Evolutionary conservation across 1,140 invertebrate species (phyloP).

Genomic region (Spodoptera frugiperda): DNA sequence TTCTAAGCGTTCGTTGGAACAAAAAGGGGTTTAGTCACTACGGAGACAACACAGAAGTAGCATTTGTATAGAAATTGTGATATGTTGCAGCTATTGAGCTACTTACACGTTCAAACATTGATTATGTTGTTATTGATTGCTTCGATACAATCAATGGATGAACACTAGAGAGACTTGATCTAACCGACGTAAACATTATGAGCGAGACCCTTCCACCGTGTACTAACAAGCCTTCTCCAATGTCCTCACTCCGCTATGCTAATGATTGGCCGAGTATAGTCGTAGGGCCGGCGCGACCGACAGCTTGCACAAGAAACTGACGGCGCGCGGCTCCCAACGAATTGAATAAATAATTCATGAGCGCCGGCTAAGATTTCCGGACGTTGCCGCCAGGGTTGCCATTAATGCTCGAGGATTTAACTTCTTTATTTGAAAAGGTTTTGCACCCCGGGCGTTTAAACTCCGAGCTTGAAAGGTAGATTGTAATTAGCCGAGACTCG

Average conservation of each 20-base stretch:
- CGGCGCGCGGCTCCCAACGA: conserved; percentile 7
- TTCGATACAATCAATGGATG: no score
- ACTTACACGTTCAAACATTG: no score
- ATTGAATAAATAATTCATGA: conserved; percentile 40
- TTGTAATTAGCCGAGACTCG: conserved; percentile 2
- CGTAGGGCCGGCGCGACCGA: background rate
- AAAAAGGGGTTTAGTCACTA: background rate
- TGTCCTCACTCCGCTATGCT: background rate
- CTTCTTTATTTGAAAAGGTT: conserved; percentile 30
- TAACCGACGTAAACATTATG: background rate
- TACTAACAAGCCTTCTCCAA: background rate
- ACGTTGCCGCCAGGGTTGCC: conserved; percentile 6
- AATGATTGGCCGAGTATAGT: conserved; percentile 17
- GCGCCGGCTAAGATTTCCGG: conserved; percentile 14
- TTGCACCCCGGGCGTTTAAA: conserved; percentile 23
- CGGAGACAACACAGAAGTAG: background rate
- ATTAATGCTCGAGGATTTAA: conserved; percentile 11
- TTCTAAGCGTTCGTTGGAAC: conserved; percentile 7
- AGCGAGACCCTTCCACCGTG: background rate
- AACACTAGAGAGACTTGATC: no score
- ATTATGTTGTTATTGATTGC: no score
- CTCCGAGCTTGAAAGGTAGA: conserved; percentile 2
- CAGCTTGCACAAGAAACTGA: conserved; percentile 36
- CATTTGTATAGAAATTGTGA: background rate
- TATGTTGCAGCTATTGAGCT: no score